Base-by-base conservation (phyloP, 2,888 invertebrate species). In the Chrysopilus asiliformis region DNA sequence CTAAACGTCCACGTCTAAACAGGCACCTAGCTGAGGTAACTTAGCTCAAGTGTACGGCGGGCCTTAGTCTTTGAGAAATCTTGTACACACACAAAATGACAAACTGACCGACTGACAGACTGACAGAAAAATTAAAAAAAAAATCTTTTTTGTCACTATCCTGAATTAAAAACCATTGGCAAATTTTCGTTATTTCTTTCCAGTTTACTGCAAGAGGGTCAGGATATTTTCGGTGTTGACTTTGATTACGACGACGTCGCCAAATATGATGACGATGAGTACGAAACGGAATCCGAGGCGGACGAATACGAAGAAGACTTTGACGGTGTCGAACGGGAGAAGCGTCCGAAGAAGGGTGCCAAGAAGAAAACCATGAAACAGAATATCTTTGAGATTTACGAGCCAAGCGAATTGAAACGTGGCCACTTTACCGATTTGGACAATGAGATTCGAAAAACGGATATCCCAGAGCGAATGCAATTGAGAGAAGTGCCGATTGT, bases 201-300 rank as follows among this genome's bases (percentile, higher is more conserved):
- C 46, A 85, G 79, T 9, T 86, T 87, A 1, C 66, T 95, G 13
- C 94, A 95, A 74, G 91, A 97, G 61, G 98, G 97, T 36, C 94
- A 95, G 61, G 97, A 98, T 57, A 93, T 97, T 46, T 98, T 98
- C 58, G 98, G 97, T 18, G 93, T 95, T n/a, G 97, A 97, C 59
- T 95, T 97, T 64, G 94, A 90, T 55, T 90, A 83, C 55, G 87
- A 87, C 41, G 89, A 90, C 47, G 85, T 90, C 60, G 78, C 79
- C 36, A 85, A 85, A 53, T 85, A 84, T 53, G 86, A 79, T 5
- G 84, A 86, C 36, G 87, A 87, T 45, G 61, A 61, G 40, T 84
- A 84, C 43, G 83, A 87, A 50, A 83, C 84, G 33, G 84, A 84
- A 19, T 61, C 62, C 32, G 84, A 84, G 3, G 85, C 83, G 8